Base-by-base conservation (phyloP, 2,888 invertebrate species). In the Crocallis elinguaria region DNA sequence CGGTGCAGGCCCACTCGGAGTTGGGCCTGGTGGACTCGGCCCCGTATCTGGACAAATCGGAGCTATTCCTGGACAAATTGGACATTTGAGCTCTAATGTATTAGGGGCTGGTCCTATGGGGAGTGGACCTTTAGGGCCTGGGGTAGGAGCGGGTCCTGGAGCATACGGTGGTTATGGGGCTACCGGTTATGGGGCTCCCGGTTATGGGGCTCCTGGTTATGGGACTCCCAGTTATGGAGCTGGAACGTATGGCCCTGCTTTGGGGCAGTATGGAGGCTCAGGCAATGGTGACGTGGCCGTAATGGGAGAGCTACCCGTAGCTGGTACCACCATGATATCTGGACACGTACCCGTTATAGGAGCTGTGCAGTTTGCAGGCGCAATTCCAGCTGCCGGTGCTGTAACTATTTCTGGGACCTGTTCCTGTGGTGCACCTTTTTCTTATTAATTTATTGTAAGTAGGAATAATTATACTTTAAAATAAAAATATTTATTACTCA, bases 281-380 rank as follows among this genome's bases (percentile, higher is more conserved):
- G 64, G 66, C 0, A 36, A 35, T 17, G 66, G 64, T 1, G 46
- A 57, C 0, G 56, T 69, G 7, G 60, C 49, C 0, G 65, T 68
- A 3, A 43, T 49, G 0, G 67, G 71, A 0, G 70, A 68, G 42
- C 48, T 68, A 23, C 67, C 60, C 7, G 69, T 73, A 7, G 43
- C 44, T 16, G 78, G 78, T 17, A 59, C 65, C 14, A 72, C 78
- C 1, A 19, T 57, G 11, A 61, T 78, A 1, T 50, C 65, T 2
- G 79, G 78, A 0, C 69, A 69, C 30, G 75, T 78, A 38, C 79
- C 78, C 5, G 67, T 77, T 7, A 49, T 66, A 2, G 78, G 80
- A 5, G 58, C 67, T 0, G 75, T 77, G 3, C 54, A 67, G 50
- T 79, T 76, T 42, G 48, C 56, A 4, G 79, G 79, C 0, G 54